phyloP scores from a whole-genome alignment of 2,888 invertebrate species.

The Sepioteuthis lessoniana region DNA sequence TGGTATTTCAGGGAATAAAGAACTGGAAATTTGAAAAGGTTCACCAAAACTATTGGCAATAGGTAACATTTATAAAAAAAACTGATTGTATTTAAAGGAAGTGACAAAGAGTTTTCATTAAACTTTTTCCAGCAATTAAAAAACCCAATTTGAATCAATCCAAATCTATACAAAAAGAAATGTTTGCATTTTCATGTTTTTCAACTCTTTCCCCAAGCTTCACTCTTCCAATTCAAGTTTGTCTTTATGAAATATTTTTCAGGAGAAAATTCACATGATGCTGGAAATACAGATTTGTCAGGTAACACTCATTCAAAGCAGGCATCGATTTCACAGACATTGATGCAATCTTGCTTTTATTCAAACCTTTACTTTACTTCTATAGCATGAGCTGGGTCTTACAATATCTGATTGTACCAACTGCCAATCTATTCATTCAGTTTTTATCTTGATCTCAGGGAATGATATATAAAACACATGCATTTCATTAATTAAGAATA shows the following conservation, averaged over 20 bases:
- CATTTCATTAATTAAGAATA: background rate
- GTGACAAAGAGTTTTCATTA: background rate
- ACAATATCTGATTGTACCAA: constrained; percentile 33
- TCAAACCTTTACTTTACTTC: constrained; percentile 6
- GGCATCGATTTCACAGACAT: constrained; percentile 23
- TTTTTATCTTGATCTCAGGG: background rate
- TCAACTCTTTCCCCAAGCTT: constrained; percentile 14
- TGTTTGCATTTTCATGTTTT: constrained; percentile 18
- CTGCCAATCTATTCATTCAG: constrained; percentile 33
- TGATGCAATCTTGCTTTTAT: constrained; percentile 33
- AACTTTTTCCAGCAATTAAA: background rate
- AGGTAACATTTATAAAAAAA: background rate
- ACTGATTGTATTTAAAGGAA: background rate
- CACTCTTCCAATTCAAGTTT: constrained; percentile 33
- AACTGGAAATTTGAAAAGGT: no score
- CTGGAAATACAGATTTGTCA: constrained; percentile 16
- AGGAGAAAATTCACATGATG: constrained; percentile 9
- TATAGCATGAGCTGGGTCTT: constrained; percentile 33
- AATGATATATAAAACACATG: background rate
- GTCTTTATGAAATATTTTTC: constrained; percentile 33
- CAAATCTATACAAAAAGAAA: background rate
- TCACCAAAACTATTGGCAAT: background rate
- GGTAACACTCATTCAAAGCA: background rate
- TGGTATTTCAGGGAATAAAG: background rate
- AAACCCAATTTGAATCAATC: background rate